A percentile compares a stretch with the other conserved stretches of the same genome.
Conservation (phyloP, 1,140 invertebrate species). For the Macrocentrus cingulum region DNA sequence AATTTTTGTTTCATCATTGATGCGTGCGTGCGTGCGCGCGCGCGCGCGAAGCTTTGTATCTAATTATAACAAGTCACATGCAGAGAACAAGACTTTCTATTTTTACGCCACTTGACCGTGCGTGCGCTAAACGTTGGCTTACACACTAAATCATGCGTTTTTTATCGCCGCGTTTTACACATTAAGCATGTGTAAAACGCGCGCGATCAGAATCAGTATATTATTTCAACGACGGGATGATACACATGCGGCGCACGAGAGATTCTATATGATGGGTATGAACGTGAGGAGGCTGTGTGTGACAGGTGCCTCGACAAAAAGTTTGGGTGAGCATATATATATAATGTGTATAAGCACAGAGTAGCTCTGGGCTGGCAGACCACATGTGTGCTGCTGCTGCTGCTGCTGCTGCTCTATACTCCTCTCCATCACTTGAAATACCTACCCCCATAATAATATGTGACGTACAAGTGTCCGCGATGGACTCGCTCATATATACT, state of each 20-base stretch:
- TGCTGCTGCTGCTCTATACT: no score
- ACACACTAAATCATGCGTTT: no score
- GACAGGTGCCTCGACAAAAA: constrained; percentile 53
- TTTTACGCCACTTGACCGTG: constrained; percentile 54
- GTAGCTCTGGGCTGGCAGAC: constrained; percentile 54
- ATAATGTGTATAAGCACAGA: constrained; percentile 50
- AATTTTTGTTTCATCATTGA: constrained; percentile 9
- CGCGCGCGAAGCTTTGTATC: constrained; percentile 42
- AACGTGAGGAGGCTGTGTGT: no score
- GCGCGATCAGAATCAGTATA: constrained; percentile 46
- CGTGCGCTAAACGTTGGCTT: constrained; percentile 42
- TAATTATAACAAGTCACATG: constrained; percentile 59
- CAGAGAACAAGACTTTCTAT: constrained; percentile 53
- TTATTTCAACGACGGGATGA: constrained; percentile 44
- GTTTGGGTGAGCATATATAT: constrained; percentile 20
- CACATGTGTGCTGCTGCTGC: no score
- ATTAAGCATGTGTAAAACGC: constrained; percentile 45
- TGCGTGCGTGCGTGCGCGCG: no score
- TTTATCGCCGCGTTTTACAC: no score
- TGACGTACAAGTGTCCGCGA: constrained; percentile 29
- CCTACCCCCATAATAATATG: constrained; percentile 47
- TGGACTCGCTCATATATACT: not conserved
- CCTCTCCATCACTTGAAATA: constrained; percentile 53
- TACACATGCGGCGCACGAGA: constrained; percentile 43
- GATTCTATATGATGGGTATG: constrained; percentile 41